These are phyloP conservation scores for Heterotilapia buettikoferi DNA, from an alignment of 2,113 vertebrate genomes.

Conservation along the genomic window DNA sequence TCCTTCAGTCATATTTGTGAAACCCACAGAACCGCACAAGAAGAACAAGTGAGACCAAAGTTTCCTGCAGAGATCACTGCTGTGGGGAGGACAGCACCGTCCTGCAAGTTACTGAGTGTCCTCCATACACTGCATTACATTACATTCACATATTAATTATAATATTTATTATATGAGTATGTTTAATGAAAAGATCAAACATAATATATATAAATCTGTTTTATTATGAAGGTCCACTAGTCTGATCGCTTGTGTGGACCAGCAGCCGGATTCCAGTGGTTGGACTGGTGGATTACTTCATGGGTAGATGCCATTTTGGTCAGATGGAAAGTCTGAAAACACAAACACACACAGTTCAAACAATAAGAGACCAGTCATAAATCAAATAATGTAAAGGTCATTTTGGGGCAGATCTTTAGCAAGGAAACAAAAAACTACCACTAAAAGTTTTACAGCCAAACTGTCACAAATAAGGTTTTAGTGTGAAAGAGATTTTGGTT, in stretches of 20 bases:
- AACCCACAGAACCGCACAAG: neutral
- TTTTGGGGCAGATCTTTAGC: no score
- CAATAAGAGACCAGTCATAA: no score
- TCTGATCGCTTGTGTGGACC: neutral
- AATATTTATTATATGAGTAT: fast-evolving
- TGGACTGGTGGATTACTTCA: no score
- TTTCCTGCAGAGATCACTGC: neutral
- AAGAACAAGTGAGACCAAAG: neutral
- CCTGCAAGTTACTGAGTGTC: fast-evolving
- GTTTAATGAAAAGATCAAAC: neutral
- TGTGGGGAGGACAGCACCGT: neutral
- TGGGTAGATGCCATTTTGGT: no score
- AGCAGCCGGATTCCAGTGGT: no score
- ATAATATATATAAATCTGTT: fast-evolving
- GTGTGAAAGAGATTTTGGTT: no score
- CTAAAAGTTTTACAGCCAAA: no score
- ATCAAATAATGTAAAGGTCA: no score
- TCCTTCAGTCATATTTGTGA: neutral
- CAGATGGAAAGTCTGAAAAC: no score
- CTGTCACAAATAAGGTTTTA: no score
- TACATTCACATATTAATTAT: fast-evolving
- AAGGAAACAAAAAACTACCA: no score
- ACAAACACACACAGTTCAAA: no score
- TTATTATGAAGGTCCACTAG: fast-evolving
- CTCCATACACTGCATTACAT: neutral